Evolutionary conservation across 2,113 vertebrate species (phyloP).

Genomic region (Ranitomeya variabilis): DNA sequence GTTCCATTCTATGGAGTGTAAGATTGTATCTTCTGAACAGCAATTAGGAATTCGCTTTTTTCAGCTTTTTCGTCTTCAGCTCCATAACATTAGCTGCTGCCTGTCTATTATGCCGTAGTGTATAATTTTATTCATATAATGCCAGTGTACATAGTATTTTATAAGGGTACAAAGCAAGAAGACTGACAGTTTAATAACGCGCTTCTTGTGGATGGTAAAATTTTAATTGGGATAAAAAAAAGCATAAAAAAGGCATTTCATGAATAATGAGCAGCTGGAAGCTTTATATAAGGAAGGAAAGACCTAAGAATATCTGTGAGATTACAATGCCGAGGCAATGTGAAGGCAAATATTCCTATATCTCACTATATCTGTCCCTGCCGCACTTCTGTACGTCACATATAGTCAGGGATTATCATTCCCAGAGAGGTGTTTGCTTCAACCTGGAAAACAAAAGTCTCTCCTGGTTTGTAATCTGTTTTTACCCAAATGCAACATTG

Average conservation of each 20-base stretch:
- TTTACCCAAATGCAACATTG: no score
- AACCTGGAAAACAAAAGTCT: no score
- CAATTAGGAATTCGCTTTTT: neutral
- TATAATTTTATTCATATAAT: slow-evolving; percentile 30
- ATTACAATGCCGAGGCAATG: neutral
- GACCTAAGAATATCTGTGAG: neutral
- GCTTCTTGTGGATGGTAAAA: slow-evolving; percentile 26
- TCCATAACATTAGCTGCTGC: neutral
- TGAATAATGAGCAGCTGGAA: slow-evolving; percentile 28
- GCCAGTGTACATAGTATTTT: slow-evolving; percentile 34
- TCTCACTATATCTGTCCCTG: neutral
- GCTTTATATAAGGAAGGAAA: neutral
- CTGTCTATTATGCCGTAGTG: slow-evolving; percentile 1
- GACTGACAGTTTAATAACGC: slow-evolving; percentile 42
- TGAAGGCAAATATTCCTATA: neutral
- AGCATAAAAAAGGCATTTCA: slow-evolving; percentile 25
- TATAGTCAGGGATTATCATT: no score
- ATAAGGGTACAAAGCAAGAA: slow-evolving; percentile 28
- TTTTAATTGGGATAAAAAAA: slow-evolving; percentile 34
- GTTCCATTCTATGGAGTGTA: neutral
- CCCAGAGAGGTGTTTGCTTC: no score
- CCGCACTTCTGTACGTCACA: no score
- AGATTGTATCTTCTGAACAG: neutral
- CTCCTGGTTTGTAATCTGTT: no score
- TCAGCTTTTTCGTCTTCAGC: neutral